These are phyloP conservation scores for Psittacula echo DNA, from an alignment of 2,797 vertebrate species.

Conservation along the genomic window DNA sequence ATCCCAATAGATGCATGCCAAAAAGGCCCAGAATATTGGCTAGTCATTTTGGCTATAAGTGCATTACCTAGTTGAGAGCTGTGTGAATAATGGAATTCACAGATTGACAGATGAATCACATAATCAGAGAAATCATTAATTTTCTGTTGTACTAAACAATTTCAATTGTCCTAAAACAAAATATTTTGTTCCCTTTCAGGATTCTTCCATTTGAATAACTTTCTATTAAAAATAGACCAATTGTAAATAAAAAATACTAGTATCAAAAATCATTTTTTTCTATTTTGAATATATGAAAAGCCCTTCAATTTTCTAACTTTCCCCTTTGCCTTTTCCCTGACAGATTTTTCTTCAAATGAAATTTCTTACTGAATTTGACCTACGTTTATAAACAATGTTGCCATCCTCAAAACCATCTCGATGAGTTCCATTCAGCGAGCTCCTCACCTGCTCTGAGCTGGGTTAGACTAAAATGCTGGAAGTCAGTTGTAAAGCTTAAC, in stretches of 20 bases:
- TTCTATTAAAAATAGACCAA: neutral
- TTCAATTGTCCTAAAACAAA: neutral
- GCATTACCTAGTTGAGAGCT: neutral
- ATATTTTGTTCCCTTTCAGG: neutral
- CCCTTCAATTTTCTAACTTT: neutral
- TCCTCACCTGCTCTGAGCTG: constrained; percentile 44
- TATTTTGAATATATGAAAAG: neutral
- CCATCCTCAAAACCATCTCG: neutral
- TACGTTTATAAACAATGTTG: neutral
- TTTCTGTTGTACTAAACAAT: neutral
- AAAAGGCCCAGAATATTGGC: neutral
- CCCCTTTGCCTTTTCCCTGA: neutral
- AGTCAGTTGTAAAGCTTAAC: constrained; percentile 54
- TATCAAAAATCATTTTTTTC: neutral
- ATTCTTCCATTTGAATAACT: neutral
- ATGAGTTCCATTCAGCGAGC: neutral
- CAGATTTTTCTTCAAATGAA: neutral
- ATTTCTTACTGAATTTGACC: neutral
- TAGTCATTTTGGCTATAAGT: neutral
- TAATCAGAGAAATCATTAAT: constrained; percentile 1
- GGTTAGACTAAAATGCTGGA: constrained; percentile 46
- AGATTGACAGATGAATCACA: neutral
- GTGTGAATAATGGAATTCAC: neutral
- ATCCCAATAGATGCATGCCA: neutral
- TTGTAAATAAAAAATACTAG: neutral